A percentile compares a stretch with the other conserved stretches of the same genome.
Conservation (phyloP, 2,113 vertebrate genomes). For the Cynocephalus volans region DNA sequence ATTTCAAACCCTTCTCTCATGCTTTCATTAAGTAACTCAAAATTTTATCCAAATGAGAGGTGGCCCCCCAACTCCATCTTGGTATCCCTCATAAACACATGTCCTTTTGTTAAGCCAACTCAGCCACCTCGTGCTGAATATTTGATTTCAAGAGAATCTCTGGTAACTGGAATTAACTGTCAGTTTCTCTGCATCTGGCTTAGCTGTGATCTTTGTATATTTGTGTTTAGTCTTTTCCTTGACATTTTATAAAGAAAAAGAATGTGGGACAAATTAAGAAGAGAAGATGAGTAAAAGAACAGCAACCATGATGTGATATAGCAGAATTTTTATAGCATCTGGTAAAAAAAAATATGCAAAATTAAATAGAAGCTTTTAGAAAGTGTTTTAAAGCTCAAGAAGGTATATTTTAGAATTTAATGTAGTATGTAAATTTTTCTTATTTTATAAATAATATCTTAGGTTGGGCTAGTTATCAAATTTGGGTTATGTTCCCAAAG, state of each 20-base stretch:
- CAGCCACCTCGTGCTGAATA: slow-evolving; percentile 91
- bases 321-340: neutral
- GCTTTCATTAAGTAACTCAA: slow-evolving; percentile 24
- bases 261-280: slow-evolving; percentile 42
- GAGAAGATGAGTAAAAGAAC: neutral
- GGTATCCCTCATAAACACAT: slow-evolving; percentile 73
- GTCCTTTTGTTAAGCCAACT: slow-evolving; percentile 90
- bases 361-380: neutral
- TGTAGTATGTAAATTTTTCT: neutral
- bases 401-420: slow-evolving; percentile 29
- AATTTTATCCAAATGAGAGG: slow-evolving; percentile 56
- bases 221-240: slow-evolving; percentile 71
- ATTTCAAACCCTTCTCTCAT: slow-evolving; percentile 40
- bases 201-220: slow-evolving; percentile 81
- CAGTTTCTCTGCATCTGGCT: slow-evolving; percentile 64
- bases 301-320: neutral
- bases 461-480: neutral
- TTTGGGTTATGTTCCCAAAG: neutral
- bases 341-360: neutral
- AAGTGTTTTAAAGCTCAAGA: neutral
- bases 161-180: slow-evolving; percentile 89
- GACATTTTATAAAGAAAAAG: slow-evolving; percentile 73
- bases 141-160: slow-evolving; percentile 86
- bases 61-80: slow-evolving; percentile 51
- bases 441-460: neutral